A percentile compares a stretch with the other conserved stretches of the same genome.
phyloP scores from a whole-genome alignment of 2,888 invertebrate genomes.

The Automeris io region DNA sequence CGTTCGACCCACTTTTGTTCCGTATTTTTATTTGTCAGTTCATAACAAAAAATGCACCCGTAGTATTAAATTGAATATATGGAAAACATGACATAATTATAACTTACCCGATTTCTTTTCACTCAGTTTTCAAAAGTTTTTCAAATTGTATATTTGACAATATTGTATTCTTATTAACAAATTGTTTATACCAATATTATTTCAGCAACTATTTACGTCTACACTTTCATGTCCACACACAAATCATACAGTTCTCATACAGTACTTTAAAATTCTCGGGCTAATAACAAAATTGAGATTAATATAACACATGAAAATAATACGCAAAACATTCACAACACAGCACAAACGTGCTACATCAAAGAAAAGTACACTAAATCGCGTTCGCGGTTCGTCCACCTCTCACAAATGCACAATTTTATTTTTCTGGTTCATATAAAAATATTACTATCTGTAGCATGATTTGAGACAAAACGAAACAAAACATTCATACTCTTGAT shows the following conservation, averaged over 20 bases:
- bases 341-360: slow-evolving; percentile 47
- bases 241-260: slow-evolving; percentile 1
- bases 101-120: not conserved
- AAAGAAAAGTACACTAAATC: slow-evolving; percentile 49
- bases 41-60: not conserved
- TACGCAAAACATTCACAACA: slow-evolving; percentile 31
- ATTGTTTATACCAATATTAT: too few relatives aligned
- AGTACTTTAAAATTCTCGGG: slow-evolving; percentile 9
- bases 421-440: slow-evolving; percentile 24
- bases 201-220: not conserved
- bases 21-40: not conserved
- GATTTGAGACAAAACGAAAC: slow-evolving; percentile 21
- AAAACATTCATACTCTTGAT: slow-evolving; percentile 8
- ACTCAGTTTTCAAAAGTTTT: too few relatives aligned
- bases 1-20: slow-evolving; percentile 1
- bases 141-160: too few relatives aligned
- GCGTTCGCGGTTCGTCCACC: slow-evolving; percentile 45
- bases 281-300: slow-evolving; percentile 17
- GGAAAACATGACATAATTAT: not conserved
- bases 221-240: slow-evolving; percentile 5
- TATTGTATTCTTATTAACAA: too few relatives aligned
- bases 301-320: slow-evolving; percentile 33
- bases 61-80: not conserved
- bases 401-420: slow-evolving; percentile 30
- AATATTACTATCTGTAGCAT: slow-evolving; percentile 26